Evolutionary conservation across 92 coral and sea anemone species (phyloP).

Genomic region (Ricordea florida): DNA sequence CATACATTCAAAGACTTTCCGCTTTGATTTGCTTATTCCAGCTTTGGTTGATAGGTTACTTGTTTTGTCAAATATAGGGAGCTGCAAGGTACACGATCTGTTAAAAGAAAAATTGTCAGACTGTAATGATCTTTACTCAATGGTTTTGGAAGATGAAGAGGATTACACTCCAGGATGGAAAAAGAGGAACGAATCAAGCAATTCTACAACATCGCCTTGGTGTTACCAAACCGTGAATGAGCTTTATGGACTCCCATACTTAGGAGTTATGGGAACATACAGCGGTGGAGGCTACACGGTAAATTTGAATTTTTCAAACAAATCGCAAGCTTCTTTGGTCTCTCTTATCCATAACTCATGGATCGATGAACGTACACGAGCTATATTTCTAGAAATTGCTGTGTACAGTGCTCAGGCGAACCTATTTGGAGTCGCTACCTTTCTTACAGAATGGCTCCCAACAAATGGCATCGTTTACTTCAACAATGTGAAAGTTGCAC

Average conservation of each 20-base stretch:
- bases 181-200: constrained; percentile 12
- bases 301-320: constrained; percentile 42
- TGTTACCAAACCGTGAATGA: constrained; percentile 61
- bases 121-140: constrained; percentile 79
- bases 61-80: constrained; percentile 22
- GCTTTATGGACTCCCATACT: constrained; percentile 72
- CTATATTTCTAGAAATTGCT: constrained; percentile 89
- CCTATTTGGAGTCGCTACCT: constrained; percentile 82
- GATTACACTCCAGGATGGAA: constrained; percentile 76
- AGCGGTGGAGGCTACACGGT: constrained; percentile 90
- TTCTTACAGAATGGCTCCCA: constrained; percentile 88
- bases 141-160: constrained; percentile 73
- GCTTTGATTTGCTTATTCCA: no score
- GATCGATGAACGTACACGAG: constrained; percentile 89
- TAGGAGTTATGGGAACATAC: constrained; percentile 74
- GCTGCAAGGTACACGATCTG: constrained; percentile 67
- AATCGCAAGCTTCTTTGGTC: constrained; percentile 14
- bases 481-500: constrained; percentile 75
- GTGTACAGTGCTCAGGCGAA: constrained; percentile 90
- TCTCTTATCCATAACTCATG: constrained; percentile 60
- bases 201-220: constrained; percentile 63
- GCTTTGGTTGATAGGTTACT: no score
- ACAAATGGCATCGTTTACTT: constrained; percentile 76
- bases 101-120: constrained; percentile 36
- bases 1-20: no score